These are phyloP conservation scores for Atta cephalotes DNA, from an alignment of 1,140 invertebrate genomes.

Conservation along the genomic window DNA sequence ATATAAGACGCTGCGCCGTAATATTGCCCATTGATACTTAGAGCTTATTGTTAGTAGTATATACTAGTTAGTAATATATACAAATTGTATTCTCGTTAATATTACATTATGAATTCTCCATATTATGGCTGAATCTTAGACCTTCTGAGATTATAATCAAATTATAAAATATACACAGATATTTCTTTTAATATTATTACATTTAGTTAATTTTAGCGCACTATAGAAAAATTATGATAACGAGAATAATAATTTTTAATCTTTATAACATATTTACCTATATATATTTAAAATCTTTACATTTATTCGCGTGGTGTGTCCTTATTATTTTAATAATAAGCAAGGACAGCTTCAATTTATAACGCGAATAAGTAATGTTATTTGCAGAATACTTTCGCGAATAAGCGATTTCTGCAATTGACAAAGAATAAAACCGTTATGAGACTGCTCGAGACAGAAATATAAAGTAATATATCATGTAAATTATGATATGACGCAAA, in stretches of 20 bases:
- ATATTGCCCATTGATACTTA: background rate
- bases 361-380: background rate
- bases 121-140: background rate
- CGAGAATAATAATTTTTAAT: background rate
- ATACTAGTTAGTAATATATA: no score
- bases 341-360: background rate
- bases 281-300: no score
- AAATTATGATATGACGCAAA: constrained; percentile 39
- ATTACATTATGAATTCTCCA: background rate
- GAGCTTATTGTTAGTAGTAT: background rate
- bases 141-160: background rate
- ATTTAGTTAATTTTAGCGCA: background rate
- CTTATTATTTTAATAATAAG: background rate
- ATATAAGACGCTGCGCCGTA: background rate
- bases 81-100: background rate
- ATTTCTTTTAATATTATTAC: constrained; percentile 3
- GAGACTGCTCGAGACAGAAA: constrained; percentile 8
- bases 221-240: background rate
- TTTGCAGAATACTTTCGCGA: background rate
- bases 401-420: constrained; percentile 37
- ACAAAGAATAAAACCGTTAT: constrained; percentile 27
- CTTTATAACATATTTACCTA: background rate
- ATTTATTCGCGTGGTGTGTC: background rate
- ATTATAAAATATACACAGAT: background rate
- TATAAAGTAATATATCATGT: constrained; percentile 39